Evolutionary conservation across 1,140 invertebrate genomes (phyloP), one percentile per base, ranked within the genome.

Genomic region (Drosophila pandora): DNA sequence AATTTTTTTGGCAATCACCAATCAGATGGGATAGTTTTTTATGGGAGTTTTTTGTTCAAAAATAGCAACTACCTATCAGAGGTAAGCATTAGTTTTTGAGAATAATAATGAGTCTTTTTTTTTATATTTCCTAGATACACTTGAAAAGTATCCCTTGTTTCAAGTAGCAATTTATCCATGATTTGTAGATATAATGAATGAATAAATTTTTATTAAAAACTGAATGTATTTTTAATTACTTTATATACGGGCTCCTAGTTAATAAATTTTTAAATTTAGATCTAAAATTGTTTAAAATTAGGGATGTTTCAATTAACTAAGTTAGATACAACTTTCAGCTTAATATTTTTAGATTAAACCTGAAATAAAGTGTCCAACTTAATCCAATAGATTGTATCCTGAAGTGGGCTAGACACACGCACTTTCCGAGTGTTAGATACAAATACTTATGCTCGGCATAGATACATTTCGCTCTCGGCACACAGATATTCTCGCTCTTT

Each of bases 1-100:
- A 63, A 52, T 65, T 84, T 82, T 28, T 82, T 83, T 80, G 45
- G 39, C 39, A 28, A n/a, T 55, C 68, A 57, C 80, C 80, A 83
- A 83, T 84, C 76, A 72, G 62, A 55, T 6, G 21, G 47, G 47
- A 4, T 52, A 28, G 61, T 76, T 83, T 84, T 83, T 79, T 84
- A 55, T 32, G 12, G 2, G 60, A 17, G 37, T 48, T 41, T 41
- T 22, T 21, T 7, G 12, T 5, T 22, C 1, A 1, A 28, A 32
- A 6, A 41, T 12, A 3, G 28, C 2, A 58, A 12, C 25, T 28
- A 56, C 80, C 80, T 84, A 85, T 84, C 81, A 76, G 67, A 76
- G 39, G 1, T 12, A 0, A 1, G 47, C 32, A 41, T 10, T 4
- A 9, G 1, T 12, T 47, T 21, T 21, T 23, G 21, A 21, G 17